Base-by-base conservation (phyloP, 2,113 vertebrate genomes). In the Hepsetus odoe region DNA sequence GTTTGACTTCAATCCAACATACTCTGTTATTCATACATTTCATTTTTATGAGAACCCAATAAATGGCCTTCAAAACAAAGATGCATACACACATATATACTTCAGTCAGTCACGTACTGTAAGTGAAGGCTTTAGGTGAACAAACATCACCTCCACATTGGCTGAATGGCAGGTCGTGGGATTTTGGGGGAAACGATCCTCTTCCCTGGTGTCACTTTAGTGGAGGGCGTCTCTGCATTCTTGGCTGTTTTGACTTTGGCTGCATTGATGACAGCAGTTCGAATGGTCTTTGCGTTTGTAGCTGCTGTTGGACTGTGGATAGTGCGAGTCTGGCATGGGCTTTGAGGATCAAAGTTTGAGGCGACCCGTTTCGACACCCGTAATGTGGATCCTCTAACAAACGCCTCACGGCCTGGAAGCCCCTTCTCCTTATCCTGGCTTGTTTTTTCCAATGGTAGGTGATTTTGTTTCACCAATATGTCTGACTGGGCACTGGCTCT, bases 301-400 rank as follows among this genome's bases (percentile, higher is more conserved):
- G 88, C 80, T 0, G 90, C 85, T 22, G 90, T 87, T 0, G 90
- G 89, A 64, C 86, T 90, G 76, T 85, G 84, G 30, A 85, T 32
- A 0, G 84, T 79, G 16, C 72, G 83, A 71, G 85, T 44, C 58
- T 85, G 86, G 30, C 85, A 72, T 1, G 83, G 40, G 18, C 72
- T 72, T 65, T 82, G 87, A 59, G 83, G 82, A 72, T 93, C 92
- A 0, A 87, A 81, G 77, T 89, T 90, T 0, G 92, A 88, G 6
- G 92, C 89, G 0, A 93, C 59, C 18, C 93, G 86, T 77, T 92
- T 94, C 5, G 93, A 87, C 49, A 93, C 90, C 2, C 92, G 89
- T 11, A 90, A 72, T 8, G 90, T 85, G 24, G 81, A 78, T 6
- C 90, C 91, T 77, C 91, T 83, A 28, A 91, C 20, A 1, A 94